Base-by-base conservation (phyloP, 1,140 invertebrate genomes). In the Drosophila pruinosa region DNA sequence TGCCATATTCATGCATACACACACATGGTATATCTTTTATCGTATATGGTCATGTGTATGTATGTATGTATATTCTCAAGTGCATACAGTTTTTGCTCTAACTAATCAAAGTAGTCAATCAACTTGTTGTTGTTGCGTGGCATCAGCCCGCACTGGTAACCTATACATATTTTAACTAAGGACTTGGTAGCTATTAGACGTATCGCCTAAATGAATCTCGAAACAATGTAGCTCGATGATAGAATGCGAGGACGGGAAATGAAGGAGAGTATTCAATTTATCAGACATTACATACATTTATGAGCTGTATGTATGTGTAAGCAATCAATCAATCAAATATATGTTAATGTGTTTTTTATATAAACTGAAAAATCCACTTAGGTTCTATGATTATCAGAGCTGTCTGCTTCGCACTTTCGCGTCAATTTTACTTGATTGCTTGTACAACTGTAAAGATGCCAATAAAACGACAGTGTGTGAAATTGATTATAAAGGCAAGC, bases 131-230 rank as follows among this genome's bases (percentile, higher is more conserved):
- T 78, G 70, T 68, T 45, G 59, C 62, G 71, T 48, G 70, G 71
- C 56, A 12, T 22, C 26, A 34, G 52, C 8, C 57, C 41, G 57
- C 81, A 77, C 81, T 71, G 77, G 73, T 47, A 81, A 86, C 70
- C 77, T 85, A 86, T 86, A 86, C 81, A 86, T 86, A 86, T 86
- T 86, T 86, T 65, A 86, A 81, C 70, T 77, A 85, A 86, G 81
- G 81, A 86, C 81, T 86, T 86, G 81, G 73, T 86, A 86, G 77
- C 53, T 88, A 71, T 86, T 75, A 81, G 72, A 61, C 80, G 81
- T 81, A 81, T 64, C 59, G 59, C 70, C 59, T 77, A 80, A 85
- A 64, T 31, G 48, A 88, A 86, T 88, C 81, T 86, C 82, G 58
- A 77, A 56, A 52, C 15, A 52, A 28, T 14, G 73, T 68, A 69